phyloP scores from a whole-genome alignment of 2,797 vertebrate genomes.

The Ptychobarbus kaznakovi region DNA sequence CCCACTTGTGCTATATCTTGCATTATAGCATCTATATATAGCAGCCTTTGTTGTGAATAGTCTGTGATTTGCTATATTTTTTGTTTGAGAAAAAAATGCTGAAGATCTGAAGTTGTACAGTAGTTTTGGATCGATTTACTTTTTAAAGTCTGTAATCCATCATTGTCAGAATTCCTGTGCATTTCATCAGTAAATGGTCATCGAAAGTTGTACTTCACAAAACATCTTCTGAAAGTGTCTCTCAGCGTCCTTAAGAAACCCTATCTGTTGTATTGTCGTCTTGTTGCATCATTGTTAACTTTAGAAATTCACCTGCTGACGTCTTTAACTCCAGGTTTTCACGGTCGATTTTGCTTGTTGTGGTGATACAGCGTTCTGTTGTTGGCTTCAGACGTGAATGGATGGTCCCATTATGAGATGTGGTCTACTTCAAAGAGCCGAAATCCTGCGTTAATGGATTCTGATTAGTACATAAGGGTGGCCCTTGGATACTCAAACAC shows the following conservation, averaged over 20 bases:
- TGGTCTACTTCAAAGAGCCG: conserved; percentile 26
- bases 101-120: not conserved
- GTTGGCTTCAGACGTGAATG: not conserved
- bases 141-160: not conserved
- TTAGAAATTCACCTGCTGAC: conserved; percentile 5
- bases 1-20: not conserved
- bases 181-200: not conserved
- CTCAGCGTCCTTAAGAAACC: not conserved
- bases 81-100: not conserved
- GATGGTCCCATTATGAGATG: conserved; percentile 11
- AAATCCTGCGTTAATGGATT: conserved; percentile 32
- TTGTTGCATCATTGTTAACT: conserved; percentile 17
- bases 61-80: not conserved
- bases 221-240: conserved; percentile 3
- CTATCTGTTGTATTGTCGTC: not conserved
- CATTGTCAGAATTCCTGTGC: not conserved
- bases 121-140: not conserved
- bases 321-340: not conserved
- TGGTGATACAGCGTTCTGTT: not conserved
- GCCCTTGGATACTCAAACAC: conserved; percentile 32
- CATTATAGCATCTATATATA: no score
- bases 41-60: not conserved
- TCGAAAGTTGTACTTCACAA: conserved; percentile 1
- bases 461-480: conserved; percentile 24
- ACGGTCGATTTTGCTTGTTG: not conserved